Conservation (phyloP, 2,113 vertebrate species). For the Phoxinus phoxinus region DNA sequence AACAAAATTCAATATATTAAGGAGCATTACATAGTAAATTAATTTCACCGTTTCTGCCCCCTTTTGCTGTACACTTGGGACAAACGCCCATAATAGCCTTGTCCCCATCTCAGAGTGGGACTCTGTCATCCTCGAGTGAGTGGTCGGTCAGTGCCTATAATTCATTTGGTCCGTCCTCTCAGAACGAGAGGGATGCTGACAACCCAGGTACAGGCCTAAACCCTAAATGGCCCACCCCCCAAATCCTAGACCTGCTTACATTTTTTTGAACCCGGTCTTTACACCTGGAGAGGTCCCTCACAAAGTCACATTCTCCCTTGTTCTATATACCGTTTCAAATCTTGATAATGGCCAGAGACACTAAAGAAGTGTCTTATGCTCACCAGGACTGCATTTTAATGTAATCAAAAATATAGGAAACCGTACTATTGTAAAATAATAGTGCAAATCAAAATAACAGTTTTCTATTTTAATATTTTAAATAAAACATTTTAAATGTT, state of each 20-base stretch:
- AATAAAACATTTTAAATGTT: no score
- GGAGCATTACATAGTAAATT: background rate
- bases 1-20: background rate
- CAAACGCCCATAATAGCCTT: slow-evolving; percentile 63
- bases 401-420: no score
- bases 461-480: no score
- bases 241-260: background rate
- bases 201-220: slow-evolving; percentile 76
- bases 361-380: no score
- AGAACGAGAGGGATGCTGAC: slow-evolving; percentile 70
- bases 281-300: background rate
- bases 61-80: slow-evolving; percentile 25
- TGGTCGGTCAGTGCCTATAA: slow-evolving; percentile 84
- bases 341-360: no score
- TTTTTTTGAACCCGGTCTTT: background rate
- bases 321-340: no score
- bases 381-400: no score
- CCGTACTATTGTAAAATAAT: no score
- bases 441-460: no score
- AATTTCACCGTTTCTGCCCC: background rate
- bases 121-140: slow-evolving; percentile 82
- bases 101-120: slow-evolving; percentile 80
- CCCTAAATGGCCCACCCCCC: slow-evolving; percentile 48
- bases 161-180: slow-evolving; percentile 82
- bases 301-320: no score